Percentiles rank a stretch among this genome's conserved stretches.
These are phyloP conservation scores for Ptilorrhoa leucosticta DNA, from an alignment of 2,113 vertebrate species.

Conservation along the genomic window DNA sequence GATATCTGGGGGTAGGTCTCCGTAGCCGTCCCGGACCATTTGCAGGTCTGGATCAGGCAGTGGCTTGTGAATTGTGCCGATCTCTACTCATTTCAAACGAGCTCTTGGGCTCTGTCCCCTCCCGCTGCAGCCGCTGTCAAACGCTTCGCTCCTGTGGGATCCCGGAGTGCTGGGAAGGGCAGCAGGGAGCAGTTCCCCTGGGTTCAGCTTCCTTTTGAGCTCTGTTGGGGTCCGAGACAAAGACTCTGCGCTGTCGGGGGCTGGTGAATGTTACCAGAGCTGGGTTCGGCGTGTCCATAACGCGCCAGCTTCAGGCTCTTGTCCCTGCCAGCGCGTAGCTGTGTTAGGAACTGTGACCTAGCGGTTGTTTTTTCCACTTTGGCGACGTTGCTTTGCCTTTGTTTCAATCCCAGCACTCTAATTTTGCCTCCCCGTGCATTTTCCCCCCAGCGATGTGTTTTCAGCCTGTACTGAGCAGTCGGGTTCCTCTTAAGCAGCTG, in stretches of 20 bases:
- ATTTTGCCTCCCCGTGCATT: background rate
- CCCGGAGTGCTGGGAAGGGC: background rate
- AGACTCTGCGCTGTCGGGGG: background rate
- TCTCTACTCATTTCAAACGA: fast-evolving
- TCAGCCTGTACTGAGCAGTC: background rate
- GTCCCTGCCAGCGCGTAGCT: background rate
- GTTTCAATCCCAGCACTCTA: background rate
- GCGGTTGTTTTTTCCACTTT: background rate
- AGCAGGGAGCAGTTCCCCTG: background rate
- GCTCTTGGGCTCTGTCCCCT: background rate
- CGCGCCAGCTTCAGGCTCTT: fast-evolving
- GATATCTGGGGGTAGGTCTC: fast-evolving
- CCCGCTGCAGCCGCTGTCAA: background rate
- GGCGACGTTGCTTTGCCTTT: background rate
- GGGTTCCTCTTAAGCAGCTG: background rate
- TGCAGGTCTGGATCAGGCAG: background rate
- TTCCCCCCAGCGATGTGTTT: background rate
- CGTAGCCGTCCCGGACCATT: fast-evolving
- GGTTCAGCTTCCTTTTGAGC: background rate
- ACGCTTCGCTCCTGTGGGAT: background rate
- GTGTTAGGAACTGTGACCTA: background rate
- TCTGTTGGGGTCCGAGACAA: fast-evolving
- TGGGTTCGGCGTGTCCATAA: fast-evolving
- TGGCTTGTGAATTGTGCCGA: fast-evolving
- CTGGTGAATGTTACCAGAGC: fast-evolving